These are phyloP conservation scores for Charaxes varanes DNA, from an alignment of 1,140 invertebrate species.

Conservation along the genomic window DNA sequence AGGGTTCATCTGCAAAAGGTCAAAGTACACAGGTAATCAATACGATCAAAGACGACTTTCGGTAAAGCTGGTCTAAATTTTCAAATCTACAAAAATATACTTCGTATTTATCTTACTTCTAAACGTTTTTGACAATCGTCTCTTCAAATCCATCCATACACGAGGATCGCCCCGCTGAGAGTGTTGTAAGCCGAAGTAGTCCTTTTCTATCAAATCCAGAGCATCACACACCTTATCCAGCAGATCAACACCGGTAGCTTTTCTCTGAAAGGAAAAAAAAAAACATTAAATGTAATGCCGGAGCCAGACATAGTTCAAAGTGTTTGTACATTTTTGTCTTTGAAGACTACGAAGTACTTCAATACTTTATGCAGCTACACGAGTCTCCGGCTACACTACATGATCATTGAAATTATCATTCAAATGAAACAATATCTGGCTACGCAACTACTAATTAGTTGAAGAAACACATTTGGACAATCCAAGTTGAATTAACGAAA, in stretches of 20 bases:
- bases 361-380: no score
- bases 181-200: constrained; percentile 95
- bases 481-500: no score
- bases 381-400: no score
- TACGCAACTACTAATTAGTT: no score
- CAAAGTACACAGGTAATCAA: background rate
- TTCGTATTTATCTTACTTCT: constrained; percentile 82
- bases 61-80: background rate
- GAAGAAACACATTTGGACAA: no score
- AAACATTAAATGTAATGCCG: no score
- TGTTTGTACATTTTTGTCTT: no score
- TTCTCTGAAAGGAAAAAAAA: constrained; percentile 80
- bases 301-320: no score
- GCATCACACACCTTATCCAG: constrained; percentile 91
- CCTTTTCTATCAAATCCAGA: constrained; percentile 92
- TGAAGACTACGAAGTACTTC: no score
- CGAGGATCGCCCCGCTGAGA: constrained; percentile 85
- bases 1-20: constrained; percentile 83
- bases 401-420: no score
- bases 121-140: constrained; percentile 90
- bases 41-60: background rate
- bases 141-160: constrained; percentile 91
- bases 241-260: constrained; percentile 89
- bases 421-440: no score
- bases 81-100: no score